These are phyloP conservation scores for Schlechtendalia chinensis DNA, from an alignment of 1,140 invertebrate genomes.

Conservation along the genomic window DNA sequence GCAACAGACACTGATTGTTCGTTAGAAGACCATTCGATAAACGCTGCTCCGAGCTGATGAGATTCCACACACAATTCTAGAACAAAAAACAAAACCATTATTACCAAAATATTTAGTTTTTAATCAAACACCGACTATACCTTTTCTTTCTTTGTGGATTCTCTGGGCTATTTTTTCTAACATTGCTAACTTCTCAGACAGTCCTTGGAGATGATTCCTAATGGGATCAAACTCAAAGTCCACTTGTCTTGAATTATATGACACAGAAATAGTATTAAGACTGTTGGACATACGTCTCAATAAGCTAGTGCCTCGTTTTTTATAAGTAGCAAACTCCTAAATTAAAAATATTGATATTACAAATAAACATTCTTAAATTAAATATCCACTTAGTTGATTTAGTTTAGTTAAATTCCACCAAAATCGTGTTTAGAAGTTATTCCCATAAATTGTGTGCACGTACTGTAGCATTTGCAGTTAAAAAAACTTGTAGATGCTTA, in stretches of 20 bases:
- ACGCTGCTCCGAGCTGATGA: constrained; percentile 30
- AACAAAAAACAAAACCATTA: background rate
- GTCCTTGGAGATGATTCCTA: constrained; percentile 37
- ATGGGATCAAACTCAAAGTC: constrained; percentile 51
- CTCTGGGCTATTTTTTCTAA: constrained; percentile 50
- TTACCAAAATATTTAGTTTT: background rate
- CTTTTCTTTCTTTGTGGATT: constrained; percentile 51
- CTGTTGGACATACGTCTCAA: constrained; percentile 50
- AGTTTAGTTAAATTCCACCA: too few relatives aligned
- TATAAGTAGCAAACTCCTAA: constrained; percentile 50
- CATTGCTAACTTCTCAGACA: constrained; percentile 49
- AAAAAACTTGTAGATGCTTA: constrained; percentile 67
- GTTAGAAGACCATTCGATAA: constrained; percentile 46
- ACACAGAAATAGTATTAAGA: constrained; percentile 49
- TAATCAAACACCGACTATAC: background rate
- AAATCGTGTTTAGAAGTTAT: background rate
- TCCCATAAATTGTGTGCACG: constrained; percentile 52
- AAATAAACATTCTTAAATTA: constrained; percentile 6
- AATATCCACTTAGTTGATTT: too few relatives aligned
- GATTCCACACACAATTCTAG: constrained; percentile 43
- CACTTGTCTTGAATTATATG: constrained; percentile 48
- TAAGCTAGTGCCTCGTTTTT: constrained; percentile 48
- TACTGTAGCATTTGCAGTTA: constrained; percentile 68
- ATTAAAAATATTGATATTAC: background rate
- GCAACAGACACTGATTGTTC: constrained; percentile 32